phyloP scores from a whole-genome alignment of 2,888 invertebrate genomes.

The Vesta saturnalis region DNA sequence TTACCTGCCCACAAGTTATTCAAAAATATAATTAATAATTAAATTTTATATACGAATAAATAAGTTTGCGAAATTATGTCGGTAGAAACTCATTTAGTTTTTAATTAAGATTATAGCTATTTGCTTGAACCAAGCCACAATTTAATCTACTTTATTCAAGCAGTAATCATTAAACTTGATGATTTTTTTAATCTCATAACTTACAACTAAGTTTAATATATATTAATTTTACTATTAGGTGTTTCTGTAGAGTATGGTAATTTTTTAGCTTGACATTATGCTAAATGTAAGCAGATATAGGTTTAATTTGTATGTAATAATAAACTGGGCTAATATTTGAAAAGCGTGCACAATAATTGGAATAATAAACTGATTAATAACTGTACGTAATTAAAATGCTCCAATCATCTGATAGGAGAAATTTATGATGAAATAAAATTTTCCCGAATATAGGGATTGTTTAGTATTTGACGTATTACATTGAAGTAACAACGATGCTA shows the following conservation, averaged over 20 bases:
- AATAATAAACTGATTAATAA: too few species aligned
- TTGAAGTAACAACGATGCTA: too few species aligned
- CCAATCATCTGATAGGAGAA: too few species aligned
- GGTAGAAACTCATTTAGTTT: slow-evolving; percentile 52
- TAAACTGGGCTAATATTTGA: too few species aligned
- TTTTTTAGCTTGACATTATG: background rate
- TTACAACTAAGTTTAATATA: slow-evolving; percentile 32
- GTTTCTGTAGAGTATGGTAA: background rate
- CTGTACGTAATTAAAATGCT: too few species aligned
- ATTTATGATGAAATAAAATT: too few species aligned
- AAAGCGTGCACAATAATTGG: too few species aligned
- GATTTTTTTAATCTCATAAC: slow-evolving; percentile 37
- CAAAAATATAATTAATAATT: slow-evolving; percentile 47
- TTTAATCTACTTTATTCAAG: slow-evolving; percentile 46
- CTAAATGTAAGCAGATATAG: too few species aligned
- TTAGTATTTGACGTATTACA: too few species aligned
- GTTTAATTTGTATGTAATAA: too few species aligned
- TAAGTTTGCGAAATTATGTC: slow-evolving; percentile 47
- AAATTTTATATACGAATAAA: slow-evolving; percentile 48
- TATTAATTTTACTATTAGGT: slow-evolving; percentile 31
- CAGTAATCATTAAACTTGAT: slow-evolving; percentile 39
- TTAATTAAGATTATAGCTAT: slow-evolving; percentile 53
- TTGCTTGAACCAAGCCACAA: slow-evolving; percentile 49
- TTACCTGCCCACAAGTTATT: slow-evolving; percentile 44
- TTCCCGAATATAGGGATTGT: too few species aligned